Evolutionary conservation across 2,888 invertebrate species (phyloP), one percentile per base, ranked within the genome.

Genomic region (Himalopsyche anomala): DNA sequence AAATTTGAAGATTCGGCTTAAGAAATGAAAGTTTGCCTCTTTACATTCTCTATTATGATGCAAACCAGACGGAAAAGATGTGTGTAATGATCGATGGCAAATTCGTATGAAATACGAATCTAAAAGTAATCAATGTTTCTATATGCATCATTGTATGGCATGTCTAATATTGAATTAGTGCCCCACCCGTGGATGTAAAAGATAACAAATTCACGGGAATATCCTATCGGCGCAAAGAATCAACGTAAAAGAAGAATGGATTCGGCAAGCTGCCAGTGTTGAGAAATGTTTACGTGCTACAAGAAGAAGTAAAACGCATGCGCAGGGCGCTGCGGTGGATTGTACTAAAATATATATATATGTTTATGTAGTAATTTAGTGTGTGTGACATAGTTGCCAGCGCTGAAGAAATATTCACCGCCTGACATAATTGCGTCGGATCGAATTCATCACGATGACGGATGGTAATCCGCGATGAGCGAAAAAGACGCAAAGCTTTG

Each of bases 301-400:
- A 38, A 74, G 12, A 12, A 9, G 15, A 74, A 74, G 28, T 36
- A 36, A 28, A 74, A 74, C 36, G 36, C 36, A 36, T 74, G 74
- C 36, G 74, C 74, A 74, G 74, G 74, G 74, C 74, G 74, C 74
- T 36, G 36, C 74, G 36, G 11, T 74, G 28, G 74, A 74, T 74
- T 74, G 74, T 74, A 36, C 36, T 74, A 74, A 36, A 74, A 74
- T 12, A 3, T 62, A 62, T 74, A 74, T 28, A 28, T 74, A 74
- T 74, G 38, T 74, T 74, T 4, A 74, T 36, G 74, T 74, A 74
- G 74, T 38, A 74, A 74, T 36, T 74, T 74, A 74, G 74, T 74
- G 74, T 38, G 15, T 15, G 74, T 28, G 74, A 69, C 38, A 74
- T 15, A 12, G 74, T 74, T 38, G 74, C 74, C 74, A 38, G 74